Conservation (phyloP, 2,888 invertebrate species). For the Odontocolon sp. region DNA sequence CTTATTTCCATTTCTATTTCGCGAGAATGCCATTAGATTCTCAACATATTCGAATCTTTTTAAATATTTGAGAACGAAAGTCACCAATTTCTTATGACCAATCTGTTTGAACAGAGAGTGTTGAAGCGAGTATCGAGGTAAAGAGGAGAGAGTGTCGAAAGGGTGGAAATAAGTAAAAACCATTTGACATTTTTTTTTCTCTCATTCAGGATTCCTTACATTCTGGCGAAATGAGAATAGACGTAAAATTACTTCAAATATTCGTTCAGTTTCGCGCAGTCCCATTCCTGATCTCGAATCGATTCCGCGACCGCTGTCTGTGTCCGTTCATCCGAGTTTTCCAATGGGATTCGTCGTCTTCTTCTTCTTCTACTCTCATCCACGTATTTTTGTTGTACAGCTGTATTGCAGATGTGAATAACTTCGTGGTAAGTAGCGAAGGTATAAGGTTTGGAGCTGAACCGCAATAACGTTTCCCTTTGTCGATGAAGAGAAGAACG, state of each 20-base stretch:
- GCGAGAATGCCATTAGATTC: neutral
- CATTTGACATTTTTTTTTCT: conserved; percentile 10
- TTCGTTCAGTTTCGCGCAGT: conserved; percentile 77
- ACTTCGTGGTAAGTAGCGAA: conserved; percentile 91
- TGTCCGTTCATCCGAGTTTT: conserved; percentile 46
- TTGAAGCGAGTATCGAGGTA: conserved; percentile 8
- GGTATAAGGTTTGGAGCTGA: conserved; percentile 92
- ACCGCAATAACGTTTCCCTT: conserved; percentile 91
- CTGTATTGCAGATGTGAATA: conserved; percentile 91
- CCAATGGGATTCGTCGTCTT: conserved; percentile 60
- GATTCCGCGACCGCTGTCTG: conserved; percentile 50
- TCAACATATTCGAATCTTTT: conserved; percentile 7
- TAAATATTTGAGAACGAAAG: conserved; percentile 45
- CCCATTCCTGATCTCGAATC: conserved; percentile 75
- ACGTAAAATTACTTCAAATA: conserved; percentile 76
- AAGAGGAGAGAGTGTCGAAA: too few relatives aligned
- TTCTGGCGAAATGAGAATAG: conserved; percentile 33
- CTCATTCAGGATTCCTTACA: conserved; percentile 5
- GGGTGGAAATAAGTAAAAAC: conserved; percentile 32
- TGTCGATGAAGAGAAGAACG: neutral
- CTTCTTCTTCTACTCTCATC: conserved; percentile 69
- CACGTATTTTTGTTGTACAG: conserved; percentile 90
- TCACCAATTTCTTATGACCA: conserved; percentile 16
- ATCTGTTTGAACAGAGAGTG: neutral
- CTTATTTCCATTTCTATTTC: conserved; percentile 4